These are phyloP conservation scores for Harpagifer antarcticus DNA, from an alignment of 2,797 vertebrate genomes.

Conservation along the genomic window DNA sequence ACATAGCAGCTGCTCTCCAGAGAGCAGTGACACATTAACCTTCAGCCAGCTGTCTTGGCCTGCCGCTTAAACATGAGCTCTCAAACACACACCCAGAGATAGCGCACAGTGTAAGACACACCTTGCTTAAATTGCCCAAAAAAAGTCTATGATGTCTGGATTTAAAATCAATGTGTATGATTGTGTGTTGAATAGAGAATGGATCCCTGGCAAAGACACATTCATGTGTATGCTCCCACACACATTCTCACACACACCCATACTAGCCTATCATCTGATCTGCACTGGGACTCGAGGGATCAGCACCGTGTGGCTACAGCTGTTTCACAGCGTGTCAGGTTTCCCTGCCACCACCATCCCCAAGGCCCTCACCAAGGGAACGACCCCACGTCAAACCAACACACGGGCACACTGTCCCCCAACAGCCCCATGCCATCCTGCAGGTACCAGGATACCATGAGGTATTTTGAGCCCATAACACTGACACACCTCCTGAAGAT, in stretches of 20 bases:
- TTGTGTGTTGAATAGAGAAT: background rate
- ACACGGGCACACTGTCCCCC: constrained; percentile 36
- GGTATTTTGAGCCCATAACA: constrained; percentile 12
- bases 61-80: constrained; percentile 60
- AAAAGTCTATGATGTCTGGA: background rate
- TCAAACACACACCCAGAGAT: background rate
- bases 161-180: background rate
- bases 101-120: background rate
- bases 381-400: constrained; percentile 63
- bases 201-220: constrained; percentile 8
- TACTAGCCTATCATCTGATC: constrained; percentile 74
- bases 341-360: constrained; percentile 70
- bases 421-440: constrained; percentile 33
- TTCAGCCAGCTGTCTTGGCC: constrained; percentile 80
- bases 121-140: background rate
- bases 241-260: constrained; percentile 12
- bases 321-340: constrained; percentile 74
- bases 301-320: constrained; percentile 74
- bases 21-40: constrained; percentile 81
- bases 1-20: constrained; percentile 79
- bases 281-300: constrained; percentile 61
- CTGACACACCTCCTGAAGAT: background rate
- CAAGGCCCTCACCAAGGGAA: constrained; percentile 78
- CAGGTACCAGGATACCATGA: constrained; percentile 9
- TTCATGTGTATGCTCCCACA: background rate